These are phyloP conservation scores for Pygoscelis antarcticus DNA, from an alignment of 2,113 vertebrate species.

Conservation along the genomic window DNA sequence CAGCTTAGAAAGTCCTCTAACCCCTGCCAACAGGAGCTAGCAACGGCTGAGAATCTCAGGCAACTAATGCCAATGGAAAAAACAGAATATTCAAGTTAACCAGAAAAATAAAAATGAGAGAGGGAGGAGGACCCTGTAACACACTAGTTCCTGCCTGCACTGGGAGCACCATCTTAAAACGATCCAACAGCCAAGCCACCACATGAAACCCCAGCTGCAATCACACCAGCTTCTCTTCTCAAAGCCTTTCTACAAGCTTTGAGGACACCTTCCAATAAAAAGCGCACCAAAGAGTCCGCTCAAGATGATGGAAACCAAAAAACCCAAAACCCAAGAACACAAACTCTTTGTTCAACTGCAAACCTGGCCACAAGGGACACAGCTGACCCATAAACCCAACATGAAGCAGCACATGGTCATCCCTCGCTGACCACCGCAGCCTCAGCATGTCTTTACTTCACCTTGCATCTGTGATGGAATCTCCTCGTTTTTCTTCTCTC, in stretches of 20 bases:
- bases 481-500: not conserved
- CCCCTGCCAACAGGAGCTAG: not conserved
- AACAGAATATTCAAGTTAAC: not conserved
- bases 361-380: not conserved
- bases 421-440: not conserved
- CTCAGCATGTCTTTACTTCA: not conserved
- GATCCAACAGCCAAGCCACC: not conserved
- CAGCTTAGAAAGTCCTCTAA: not conserved
- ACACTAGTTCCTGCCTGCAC: not conserved
- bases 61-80: not conserved
- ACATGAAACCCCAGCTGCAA: not conserved
- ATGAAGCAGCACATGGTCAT: not conserved
- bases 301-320: not conserved
- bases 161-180: not conserved
- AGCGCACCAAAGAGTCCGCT: not conserved
- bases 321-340: not conserved
- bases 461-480: not conserved
- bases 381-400: not conserved
- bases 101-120: not conserved
- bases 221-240: not conserved
- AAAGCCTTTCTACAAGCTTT: not conserved
- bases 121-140: not conserved
- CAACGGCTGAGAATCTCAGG: not conserved
- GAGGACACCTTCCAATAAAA: not conserved
- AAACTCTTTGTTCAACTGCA: not conserved